phyloP scores from a whole-genome alignment of 92 coral and sea anemone species.

The Ricordea florida region DNA sequence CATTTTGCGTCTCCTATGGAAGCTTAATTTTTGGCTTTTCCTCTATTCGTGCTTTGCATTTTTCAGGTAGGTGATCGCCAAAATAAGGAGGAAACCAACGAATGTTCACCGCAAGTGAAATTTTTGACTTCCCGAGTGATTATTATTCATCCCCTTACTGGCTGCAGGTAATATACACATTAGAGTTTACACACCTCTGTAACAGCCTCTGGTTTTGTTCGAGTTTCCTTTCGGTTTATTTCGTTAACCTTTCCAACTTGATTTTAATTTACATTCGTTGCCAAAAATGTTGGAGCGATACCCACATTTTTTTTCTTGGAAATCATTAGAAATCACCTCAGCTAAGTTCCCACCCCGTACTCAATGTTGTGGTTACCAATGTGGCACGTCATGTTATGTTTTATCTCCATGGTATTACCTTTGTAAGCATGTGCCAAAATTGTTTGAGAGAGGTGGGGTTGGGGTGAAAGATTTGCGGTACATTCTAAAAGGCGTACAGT shows the following conservation, averaged over 20 bases:
- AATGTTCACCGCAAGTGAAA: slow-evolving; percentile 25
- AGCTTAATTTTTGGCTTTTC: not conserved
- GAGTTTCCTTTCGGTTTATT: not conserved
- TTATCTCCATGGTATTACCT: no score
- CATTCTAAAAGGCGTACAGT: no score
- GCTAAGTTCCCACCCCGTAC: no score
- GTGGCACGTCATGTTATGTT: no score
- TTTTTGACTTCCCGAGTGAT: slow-evolving; percentile 82
- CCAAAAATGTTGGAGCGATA: no score
- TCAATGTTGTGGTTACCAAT: no score
- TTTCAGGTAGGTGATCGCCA: slow-evolving; percentile 21
- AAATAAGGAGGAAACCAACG: not conserved
- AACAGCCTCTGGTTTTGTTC: not conserved
- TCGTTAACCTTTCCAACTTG: not conserved
- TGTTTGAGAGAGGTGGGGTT: no score
- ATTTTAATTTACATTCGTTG: not conserved
- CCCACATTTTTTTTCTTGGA: no score
- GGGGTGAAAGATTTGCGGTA: no score
- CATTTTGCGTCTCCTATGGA: not conserved
- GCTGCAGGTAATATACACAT: slow-evolving; percentile 70
- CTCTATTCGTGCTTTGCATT: no score
- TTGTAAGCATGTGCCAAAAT: no score
- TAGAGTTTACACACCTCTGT: not conserved
- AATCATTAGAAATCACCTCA: no score
- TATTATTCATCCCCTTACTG: slow-evolving; percentile 91